phyloP scores from a whole-genome alignment of 2,113 vertebrate species.

The Rhea pennata region DNA sequence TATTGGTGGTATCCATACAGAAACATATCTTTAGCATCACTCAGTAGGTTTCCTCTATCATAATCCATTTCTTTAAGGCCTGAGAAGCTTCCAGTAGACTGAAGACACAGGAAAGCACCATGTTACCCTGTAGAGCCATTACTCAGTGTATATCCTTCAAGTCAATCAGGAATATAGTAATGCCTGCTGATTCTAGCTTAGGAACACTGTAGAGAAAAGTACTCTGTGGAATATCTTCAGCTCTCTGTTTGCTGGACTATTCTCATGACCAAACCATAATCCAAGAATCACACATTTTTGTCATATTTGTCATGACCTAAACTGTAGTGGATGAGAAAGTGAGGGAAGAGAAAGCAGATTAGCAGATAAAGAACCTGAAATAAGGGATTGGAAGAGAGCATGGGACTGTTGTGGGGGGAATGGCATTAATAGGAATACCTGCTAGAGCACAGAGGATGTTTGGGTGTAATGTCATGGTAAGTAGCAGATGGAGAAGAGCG shows the following conservation, averaged over 20 bases:
- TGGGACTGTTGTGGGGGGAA: not conserved
- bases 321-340: not conserved
- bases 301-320: not conserved
- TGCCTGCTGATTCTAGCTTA: not conserved
- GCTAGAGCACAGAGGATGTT: not conserved
- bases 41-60: not conserved
- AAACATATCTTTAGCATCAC: not conserved
- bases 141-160: not conserved
- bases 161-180: not conserved
- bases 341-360: not conserved
- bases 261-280: not conserved
- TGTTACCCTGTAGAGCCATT: not conserved
- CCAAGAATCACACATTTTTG: not conserved
- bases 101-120: not conserved
- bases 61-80: not conserved
- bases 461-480: not conserved
- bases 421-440: not conserved
- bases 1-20: not conserved
- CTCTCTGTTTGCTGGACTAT: not conserved
- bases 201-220: not conserved
- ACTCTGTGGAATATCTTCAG: not conserved
- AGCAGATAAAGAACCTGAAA: not conserved
- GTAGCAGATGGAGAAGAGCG: not conserved
- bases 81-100: not conserved
- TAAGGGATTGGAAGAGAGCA: not conserved